Base-by-base conservation (phyloP, 2,888 invertebrate genomes). In the Seira ritae region DNA sequence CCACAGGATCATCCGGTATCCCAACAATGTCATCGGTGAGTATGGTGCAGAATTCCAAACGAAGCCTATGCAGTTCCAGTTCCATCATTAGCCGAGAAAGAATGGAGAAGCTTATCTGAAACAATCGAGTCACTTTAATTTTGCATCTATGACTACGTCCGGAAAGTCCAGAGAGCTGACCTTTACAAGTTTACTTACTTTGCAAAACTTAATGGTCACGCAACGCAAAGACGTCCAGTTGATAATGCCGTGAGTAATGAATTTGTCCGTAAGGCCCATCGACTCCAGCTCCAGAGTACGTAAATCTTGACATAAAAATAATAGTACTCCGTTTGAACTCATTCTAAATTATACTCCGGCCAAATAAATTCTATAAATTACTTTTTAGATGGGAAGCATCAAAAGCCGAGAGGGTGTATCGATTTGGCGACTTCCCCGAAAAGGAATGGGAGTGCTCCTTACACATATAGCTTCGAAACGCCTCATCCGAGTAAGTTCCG, bases 401-500 rank as follows among this genome's bases (percentile, higher is more conserved):
- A 75, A 80, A 80, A 3, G 80, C 69, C 1, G 80, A 69, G 1
- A 70, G 22, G 15, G 19, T 46, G 4, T 37, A 67, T 8, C 80
- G 20, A 19, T 37, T 65, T 0, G 69, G 74, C 0, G 80, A 80
- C 22, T n/a, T 80, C 0, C 65, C 42, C 15, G 22, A 60, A 60
- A 19, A 60, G 42, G 4, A 20, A 0, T n/a, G 1, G 0, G 31
- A 19, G 10, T 80, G 69, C 0, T 74, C 80, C 12, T 80, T 80
- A 17, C 62, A 22, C 15, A 70, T 80, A 23, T 31, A 80, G 37
- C 80, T 74, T 15, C 74, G 70, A 42, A 80, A 80, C 0, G 80
- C 80, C n/a, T 80, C 80, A 66, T 80, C 75, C 4, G 80, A 70
- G 31, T 80, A 80, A 0, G 80, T 75, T 12, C 80, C 80, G 12